Conservation (phyloP, 2,797 vertebrate species). For the Lagocephalus sceleratus region DNA sequence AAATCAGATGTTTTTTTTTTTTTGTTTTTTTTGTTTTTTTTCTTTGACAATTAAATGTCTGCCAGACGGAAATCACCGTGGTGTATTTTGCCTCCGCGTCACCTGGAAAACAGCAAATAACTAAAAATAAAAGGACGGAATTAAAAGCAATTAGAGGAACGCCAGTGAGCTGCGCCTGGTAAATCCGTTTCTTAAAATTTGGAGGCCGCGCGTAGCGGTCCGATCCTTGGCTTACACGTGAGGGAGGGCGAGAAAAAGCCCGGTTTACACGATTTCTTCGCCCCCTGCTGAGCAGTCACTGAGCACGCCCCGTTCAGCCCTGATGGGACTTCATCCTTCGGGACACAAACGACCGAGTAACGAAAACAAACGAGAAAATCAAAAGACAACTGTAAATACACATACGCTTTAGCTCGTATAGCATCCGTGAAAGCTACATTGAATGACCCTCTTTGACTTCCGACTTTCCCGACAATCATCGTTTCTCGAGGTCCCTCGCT, state of each 20-base stretch:
- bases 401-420: conserved; percentile 55
- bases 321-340: conserved; percentile 39
- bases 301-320: conserved; percentile 42
- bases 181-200: conserved; percentile 48
- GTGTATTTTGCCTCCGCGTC: conserved; percentile 44
- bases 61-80: conserved; percentile 40
- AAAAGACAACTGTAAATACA: conserved; percentile 53
- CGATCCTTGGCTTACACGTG: conserved; percentile 41
- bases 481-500: conserved; percentile 77
- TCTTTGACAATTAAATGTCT: conserved; percentile 46
- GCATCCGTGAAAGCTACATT: conserved; percentile 63
- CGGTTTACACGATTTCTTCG: conserved; percentile 44
- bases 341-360: conserved; percentile 39
- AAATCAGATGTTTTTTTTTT: conserved; percentile 23
- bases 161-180: conserved; percentile 34
- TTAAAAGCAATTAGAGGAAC: conserved; percentile 34
- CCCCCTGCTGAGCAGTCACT: conserved; percentile 40
- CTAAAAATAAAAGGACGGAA: conserved; percentile 24
- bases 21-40: conserved; percentile 33
- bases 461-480: conserved; percentile 73
- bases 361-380: conserved; percentile 37
- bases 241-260: conserved; percentile 29
- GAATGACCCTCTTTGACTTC: conserved; percentile 63
- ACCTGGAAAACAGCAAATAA: conserved; percentile 22
- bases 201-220: conserved; percentile 51